These are phyloP conservation scores for Parauchenoglanis ngamensis DNA, from an alignment of 2,797 vertebrate species.

Conservation along the genomic window DNA sequence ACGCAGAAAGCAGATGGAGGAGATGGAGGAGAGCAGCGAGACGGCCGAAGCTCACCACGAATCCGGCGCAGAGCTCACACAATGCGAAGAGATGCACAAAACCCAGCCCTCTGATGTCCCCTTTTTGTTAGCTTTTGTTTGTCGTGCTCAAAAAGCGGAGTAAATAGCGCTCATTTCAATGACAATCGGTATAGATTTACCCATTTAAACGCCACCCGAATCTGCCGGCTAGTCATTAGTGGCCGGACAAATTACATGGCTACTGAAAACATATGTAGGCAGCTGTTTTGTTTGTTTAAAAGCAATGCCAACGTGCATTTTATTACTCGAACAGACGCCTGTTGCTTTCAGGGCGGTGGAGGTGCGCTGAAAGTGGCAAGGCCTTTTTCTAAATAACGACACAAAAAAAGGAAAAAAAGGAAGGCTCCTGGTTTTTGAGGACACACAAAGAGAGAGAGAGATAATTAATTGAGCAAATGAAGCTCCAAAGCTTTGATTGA, in stretches of 20 bases:
- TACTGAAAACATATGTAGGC: slow-evolving; percentile 62
- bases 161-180: slow-evolving; percentile 65
- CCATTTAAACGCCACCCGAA: slow-evolving; percentile 47
- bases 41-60: slow-evolving; percentile 62
- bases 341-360: slow-evolving; percentile 49
- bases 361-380: slow-evolving; percentile 3
- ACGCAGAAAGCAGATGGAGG: slow-evolving; percentile 59
- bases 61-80: slow-evolving; percentile 61
- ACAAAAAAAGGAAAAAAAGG: slow-evolving; percentile 35
- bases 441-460: slow-evolving; percentile 32
- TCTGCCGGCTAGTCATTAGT: slow-evolving; percentile 63
- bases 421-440: slow-evolving; percentile 32
- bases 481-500: slow-evolving; percentile 48
- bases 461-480: slow-evolving; percentile 52
- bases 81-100: slow-evolving; percentile 64
- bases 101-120: slow-evolving; percentile 50
- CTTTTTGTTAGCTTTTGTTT: slow-evolving; percentile 50
- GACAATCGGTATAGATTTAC: slow-evolving; percentile 63
- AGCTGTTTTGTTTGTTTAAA: slow-evolving; percentile 56
- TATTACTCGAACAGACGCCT: slow-evolving; percentile 50
- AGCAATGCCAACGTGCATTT: slow-evolving; percentile 38
- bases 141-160: slow-evolving; percentile 45
- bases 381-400: slow-evolving; percentile 38
- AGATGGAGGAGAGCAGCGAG: slow-evolving; percentile 44
- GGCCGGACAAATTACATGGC: slow-evolving; percentile 52